These are phyloP conservation scores for Rhogogaster chlorosoma DNA, from an alignment of 2,888 invertebrate species.

Conservation along the genomic window DNA sequence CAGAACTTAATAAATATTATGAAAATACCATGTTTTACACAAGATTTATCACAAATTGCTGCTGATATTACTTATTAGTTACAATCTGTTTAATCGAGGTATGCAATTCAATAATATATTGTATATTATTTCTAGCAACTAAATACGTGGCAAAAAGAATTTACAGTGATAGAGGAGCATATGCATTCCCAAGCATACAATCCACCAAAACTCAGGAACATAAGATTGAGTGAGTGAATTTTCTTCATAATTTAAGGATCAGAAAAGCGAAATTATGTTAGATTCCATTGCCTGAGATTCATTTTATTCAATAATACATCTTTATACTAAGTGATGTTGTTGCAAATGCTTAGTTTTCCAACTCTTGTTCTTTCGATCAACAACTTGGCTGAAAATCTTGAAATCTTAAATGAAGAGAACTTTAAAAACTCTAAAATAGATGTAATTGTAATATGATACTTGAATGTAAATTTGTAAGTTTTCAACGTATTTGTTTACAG, in stretches of 20 bases:
- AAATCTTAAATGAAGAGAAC: background rate
- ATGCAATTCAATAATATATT: background rate
- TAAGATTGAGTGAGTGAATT: conserved; percentile 76
- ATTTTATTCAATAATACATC: background rate
- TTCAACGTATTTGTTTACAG: conserved; percentile 64
- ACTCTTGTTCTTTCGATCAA: background rate
- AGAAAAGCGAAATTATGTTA: background rate
- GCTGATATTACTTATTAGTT: too few relatives aligned
- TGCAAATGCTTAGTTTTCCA: background rate
- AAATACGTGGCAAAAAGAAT: conserved; percentile 69
- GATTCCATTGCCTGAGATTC: background rate
- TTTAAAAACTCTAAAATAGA: background rate
- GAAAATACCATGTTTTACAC: background rate
- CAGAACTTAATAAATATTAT: background rate
- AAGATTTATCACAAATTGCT: background rate
- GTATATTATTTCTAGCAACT: background rate
- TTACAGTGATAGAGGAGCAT: conserved; percentile 78
- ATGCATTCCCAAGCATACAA: conserved; percentile 78
- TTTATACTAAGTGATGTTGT: background rate
- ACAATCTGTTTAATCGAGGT: background rate
- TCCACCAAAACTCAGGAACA: conserved; percentile 78
- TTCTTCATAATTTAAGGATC: background rate
- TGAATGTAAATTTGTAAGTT: background rate
- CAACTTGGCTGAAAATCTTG: background rate
- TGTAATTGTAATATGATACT: background rate